Evolutionary conservation across 35 echinoderm and acorn worm genomes (phyloP), one percentile per base, ranked within the genome.

Genomic region (Ophiothrix spiculata): DNA sequence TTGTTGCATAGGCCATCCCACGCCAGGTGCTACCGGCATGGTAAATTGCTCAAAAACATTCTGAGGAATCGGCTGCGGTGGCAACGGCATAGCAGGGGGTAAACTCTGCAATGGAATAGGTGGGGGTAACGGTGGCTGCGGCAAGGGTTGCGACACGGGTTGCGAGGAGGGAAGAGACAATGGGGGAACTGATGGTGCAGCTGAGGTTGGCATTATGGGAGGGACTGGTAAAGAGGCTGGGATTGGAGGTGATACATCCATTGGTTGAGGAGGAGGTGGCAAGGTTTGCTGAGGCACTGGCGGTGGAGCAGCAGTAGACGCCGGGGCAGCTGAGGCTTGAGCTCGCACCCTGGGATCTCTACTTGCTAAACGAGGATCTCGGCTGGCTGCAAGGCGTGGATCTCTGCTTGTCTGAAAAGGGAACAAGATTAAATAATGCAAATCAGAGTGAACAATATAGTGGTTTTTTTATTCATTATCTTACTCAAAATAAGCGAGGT

Each of bases 321-420:
- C 34, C 37, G 41, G 31, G 36, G 75, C 83, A 14, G 56, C 40
- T 46, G 64, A 82, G 38, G 76, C 56, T 32, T 75, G 76, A 29
- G 76, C 74, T 19, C 86, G 79, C 36, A 88, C 31, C 29, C 95
- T 86, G 31, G 95, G 95, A 89, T 98, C 95, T 77, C 95, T 80
- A 31, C 69, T 31, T 1, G 91, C 85, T 33, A 90, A 39, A 79
- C 95, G 85, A 19, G 95, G 95, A 80, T 98, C 95, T 79, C 87
- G 39, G 17, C 64, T 46, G 17, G 56, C 42, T 75, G 79, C 41
- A 41, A 40, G 60, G 39, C 78, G 78, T 40, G 76, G 84, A 23
- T 49, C 90, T 40, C 79, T 69, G 29, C 60, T 69, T 69, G 60
- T n/a, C n/a, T n/a, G n/a, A n/a, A n/a, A n/a, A n/a, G n/a, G n/a